These are phyloP conservation scores for Barbus barbus DNA, from an alignment of 2,113 vertebrate species.

Conservation along the genomic window DNA sequence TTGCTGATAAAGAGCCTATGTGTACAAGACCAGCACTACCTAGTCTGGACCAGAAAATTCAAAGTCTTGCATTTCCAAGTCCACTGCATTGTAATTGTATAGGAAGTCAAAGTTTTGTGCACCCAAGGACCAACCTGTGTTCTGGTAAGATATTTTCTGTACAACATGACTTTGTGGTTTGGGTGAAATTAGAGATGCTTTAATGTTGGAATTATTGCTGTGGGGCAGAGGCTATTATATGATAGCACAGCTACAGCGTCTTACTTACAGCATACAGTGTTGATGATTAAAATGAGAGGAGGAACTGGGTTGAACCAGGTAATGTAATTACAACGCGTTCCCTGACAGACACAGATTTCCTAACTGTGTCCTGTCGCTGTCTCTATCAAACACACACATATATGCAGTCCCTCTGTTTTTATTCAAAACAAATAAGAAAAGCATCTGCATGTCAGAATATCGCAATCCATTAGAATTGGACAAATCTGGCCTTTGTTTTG, in stretches of 20 bases:
- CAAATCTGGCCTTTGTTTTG: slow-evolving; percentile 22
- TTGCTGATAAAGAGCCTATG: background rate
- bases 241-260: background rate
- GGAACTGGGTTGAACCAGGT: slow-evolving; percentile 23
- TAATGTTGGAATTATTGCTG: slow-evolving; percentile 16
- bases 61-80: too few relatives aligned
- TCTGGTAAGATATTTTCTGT: background rate
- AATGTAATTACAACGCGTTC: slow-evolving; percentile 40
- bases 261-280: slow-evolving; percentile 34
- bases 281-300: slow-evolving; percentile 31
- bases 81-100: background rate
- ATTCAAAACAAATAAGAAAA: background rate
- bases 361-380: background rate
- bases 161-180: slow-evolving; percentile 40
- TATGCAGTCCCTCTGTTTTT: background rate
- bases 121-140: background rate
- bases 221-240: background rate
- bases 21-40: background rate
- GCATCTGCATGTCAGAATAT: background rate
- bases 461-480: slow-evolving; percentile 18
- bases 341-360: background rate
- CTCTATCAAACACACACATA: background rate
- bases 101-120: background rate
- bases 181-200: slow-evolving; percentile 34
- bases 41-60: background rate